Evolutionary conservation across 1,140 invertebrate genomes (phyloP), one percentile per base, ranked within the genome.

Genomic region (Oedothorax gibbosus): DNA sequence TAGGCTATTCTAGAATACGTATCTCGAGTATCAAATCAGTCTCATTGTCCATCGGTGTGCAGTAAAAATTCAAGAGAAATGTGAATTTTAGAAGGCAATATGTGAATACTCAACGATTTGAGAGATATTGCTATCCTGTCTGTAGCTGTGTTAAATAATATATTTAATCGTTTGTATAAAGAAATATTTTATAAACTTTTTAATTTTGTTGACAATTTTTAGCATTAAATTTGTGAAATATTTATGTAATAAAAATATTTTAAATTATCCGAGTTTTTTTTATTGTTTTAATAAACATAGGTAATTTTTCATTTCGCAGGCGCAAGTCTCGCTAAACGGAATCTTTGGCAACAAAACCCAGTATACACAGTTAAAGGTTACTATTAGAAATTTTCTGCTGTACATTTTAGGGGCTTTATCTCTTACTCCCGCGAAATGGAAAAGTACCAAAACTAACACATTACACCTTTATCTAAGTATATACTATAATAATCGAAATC

Each of bases 81-180:
- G 75, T 51, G 60, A 21, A 50, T 71, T 71, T 18, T 8, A 35
- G 9, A 10, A 21, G 53, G 0, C 20, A 65, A n/a, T 51, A 77
- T 60, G 11, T 75, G 69, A 53, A 71, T 20, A 21, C 53, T 60
- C 18, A 75, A 60, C 53, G 14, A 57, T 53, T 75, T 57, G 21
- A 75, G 18, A 60, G 53, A 20, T n/a, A n/a, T 49, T 75, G 72
- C 54, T 57, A 57, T 75, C 10, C 6, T 66, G 53, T 18, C 21
- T 75, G 7, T 6, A 57, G 72, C 21, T 64, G 14, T 77, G 75
- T 77, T 77, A 65, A 77, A 65, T 18, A 77, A 65, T 18, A 64
- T 77, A 77, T 77, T 81, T 71, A 81, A 81, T 62, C 50, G 66
- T 81, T 81, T 81, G 78, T 81, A 71, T 49, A 81, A 81, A 71